Conservation (phyloP, 2,888 invertebrate genomes). For the Cataglyphis albicans region DNA sequence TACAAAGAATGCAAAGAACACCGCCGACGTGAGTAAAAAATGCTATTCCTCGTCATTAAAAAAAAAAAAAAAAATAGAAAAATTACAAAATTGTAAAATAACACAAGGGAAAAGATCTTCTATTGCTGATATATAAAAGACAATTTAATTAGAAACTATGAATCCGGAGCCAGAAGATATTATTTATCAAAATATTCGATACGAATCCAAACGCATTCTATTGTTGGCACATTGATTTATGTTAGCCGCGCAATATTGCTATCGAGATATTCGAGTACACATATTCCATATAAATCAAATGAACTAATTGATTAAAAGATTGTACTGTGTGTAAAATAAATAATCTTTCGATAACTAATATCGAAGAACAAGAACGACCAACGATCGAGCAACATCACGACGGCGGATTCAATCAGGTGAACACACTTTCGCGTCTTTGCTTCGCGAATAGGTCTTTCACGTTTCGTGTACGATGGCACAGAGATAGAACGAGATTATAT, state of each 20-base stretch:
- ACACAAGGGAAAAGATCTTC: neutral
- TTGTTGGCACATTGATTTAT: neutral
- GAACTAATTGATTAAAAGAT: conserved; percentile 7
- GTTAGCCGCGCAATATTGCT: neutral
- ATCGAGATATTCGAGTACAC: conserved; percentile 5
- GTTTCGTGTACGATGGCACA: conserved; percentile 69
- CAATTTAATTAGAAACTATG: neutral
- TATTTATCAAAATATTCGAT: neutral
- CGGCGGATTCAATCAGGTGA: conserved; percentile 46
- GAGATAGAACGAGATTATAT: conserved; percentile 71
- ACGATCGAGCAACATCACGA: conserved; percentile 42
- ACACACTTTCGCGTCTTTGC: conserved; percentile 32
- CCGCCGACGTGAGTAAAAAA: conserved; percentile 28
- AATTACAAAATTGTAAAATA: conserved; percentile 9
- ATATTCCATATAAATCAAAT: conserved; percentile 19
- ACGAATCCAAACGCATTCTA: neutral
- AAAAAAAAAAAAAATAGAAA: neutral
- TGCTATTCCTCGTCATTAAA: neutral
- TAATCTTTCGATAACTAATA: conserved; percentile 1
- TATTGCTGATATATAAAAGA: neutral
- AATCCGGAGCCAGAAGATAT: neutral
- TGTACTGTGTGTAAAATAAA: neutral
- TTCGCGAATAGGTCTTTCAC: conserved; percentile 50
- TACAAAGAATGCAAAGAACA: conserved; percentile 50
- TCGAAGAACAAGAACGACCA: conserved; percentile 2